Evolutionary conservation across 2,113 vertebrate species (phyloP).

Genomic region (Lichenostomus cassidix): DNA sequence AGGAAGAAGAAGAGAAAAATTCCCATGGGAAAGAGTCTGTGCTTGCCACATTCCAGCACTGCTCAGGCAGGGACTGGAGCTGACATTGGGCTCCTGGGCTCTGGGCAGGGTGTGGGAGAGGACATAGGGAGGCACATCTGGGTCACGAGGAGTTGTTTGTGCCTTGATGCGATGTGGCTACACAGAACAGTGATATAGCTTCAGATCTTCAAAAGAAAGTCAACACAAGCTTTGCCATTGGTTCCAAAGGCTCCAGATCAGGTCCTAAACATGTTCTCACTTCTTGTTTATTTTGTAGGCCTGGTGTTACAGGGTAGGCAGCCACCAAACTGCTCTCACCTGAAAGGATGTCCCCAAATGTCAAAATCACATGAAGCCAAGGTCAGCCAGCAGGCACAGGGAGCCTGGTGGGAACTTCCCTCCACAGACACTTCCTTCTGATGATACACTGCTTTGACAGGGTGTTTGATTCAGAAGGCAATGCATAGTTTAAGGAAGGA

Average conservation of each 20-base stretch:
- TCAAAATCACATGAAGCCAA: neutral
- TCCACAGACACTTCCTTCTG: neutral
- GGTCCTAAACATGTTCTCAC: neutral
- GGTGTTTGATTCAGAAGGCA: neutral
- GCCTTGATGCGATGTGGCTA: neutral
- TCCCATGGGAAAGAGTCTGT: too few species aligned
- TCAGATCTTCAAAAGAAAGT: neutral
- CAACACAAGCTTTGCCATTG: neutral
- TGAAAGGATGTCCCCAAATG: neutral
- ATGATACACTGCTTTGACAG: neutral
- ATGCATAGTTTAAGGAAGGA: neutral
- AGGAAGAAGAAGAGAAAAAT: too few species aligned
- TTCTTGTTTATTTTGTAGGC: neutral
- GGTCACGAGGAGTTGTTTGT: accelerated
- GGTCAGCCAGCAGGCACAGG: neutral
- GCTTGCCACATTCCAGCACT: neutral
- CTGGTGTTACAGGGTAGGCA: neutral
- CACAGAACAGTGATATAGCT: neutral
- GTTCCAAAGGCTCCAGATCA: neutral
- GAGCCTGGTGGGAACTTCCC: neutral
- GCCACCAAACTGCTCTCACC: neutral
- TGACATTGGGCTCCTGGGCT: neutral
- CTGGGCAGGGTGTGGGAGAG: neutral
- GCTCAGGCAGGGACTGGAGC: neutral
- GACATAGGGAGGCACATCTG: neutral